phyloP scores from a whole-genome alignment of 2,888 invertebrate genomes.

The Leptarthrus brevirostris region DNA sequence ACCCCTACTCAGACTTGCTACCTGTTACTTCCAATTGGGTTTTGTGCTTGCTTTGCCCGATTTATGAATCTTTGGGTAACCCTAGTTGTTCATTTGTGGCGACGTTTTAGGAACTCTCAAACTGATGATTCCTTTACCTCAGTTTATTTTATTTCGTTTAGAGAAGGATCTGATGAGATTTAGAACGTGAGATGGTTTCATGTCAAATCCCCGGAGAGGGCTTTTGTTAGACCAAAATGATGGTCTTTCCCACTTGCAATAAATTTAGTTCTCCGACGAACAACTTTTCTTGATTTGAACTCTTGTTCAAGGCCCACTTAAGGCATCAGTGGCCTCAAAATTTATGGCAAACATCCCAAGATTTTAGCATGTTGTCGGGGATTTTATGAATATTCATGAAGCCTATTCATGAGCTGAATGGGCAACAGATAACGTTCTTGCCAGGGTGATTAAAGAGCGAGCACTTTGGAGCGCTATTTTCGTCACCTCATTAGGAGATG shows the following conservation, averaged over 20 bases:
- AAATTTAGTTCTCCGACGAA: not conserved
- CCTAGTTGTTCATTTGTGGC: slow-evolving; percentile 1
- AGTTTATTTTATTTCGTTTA: not conserved
- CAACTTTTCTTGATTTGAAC: not conserved
- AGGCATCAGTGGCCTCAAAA: not conserved
- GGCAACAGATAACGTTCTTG: not conserved
- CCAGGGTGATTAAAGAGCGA: not conserved
- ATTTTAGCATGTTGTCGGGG: not conserved
- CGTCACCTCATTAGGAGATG: not conserved
- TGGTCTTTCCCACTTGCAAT: not conserved
- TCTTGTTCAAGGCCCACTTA: not conserved
- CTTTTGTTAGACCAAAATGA: too few relatives aligned
- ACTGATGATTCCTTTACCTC: not conserved
- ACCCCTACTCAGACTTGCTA: too few relatives aligned
- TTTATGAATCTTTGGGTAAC: too few relatives aligned
- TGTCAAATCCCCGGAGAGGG: not conserved
- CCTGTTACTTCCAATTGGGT: not conserved
- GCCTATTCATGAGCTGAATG: too few relatives aligned
- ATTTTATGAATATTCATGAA: not conserved
- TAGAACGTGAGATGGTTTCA: not conserved
- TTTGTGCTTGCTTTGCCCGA: not conserved
- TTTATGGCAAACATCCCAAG: not conserved
- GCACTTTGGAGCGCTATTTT: not conserved
- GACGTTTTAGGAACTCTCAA: not conserved
- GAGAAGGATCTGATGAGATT: not conserved